A percentile compares a stretch with the other conserved stretches of the same genome.
Evolutionary conservation across 2,888 invertebrate species (phyloP).

Genomic region (Gerris lacustris): DNA sequence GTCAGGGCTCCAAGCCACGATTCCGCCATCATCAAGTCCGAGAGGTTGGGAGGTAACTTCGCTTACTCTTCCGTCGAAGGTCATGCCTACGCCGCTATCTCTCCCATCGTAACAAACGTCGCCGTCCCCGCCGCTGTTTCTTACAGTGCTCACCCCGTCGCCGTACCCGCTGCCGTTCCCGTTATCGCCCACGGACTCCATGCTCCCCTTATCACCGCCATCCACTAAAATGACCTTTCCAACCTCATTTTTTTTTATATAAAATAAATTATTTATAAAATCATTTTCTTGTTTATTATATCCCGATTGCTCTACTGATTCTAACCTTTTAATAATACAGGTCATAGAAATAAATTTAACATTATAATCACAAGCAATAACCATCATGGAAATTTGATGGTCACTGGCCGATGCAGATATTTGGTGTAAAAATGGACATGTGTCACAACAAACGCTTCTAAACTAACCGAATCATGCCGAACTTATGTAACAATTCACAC

Average conservation of each 20-base stretch:
- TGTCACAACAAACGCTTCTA: no score
- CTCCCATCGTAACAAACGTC: constrained; percentile 37
- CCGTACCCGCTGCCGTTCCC: constrained; percentile 22
- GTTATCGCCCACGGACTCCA: constrained; percentile 17
- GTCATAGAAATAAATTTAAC: no score
- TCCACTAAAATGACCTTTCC: neutral
- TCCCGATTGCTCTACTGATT: neutral
- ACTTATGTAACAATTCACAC: no score
- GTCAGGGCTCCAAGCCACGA: constrained; percentile 41
- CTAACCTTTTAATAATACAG: no score
- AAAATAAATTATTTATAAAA: constrained; percentile 1
- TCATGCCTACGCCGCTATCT: constrained; percentile 41
- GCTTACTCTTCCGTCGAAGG: constrained; percentile 44
- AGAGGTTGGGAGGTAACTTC: constrained; percentile 44
- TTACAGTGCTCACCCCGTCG: constrained; percentile 33
- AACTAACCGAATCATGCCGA: no score
- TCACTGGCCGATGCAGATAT: no score
- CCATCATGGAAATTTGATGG: no score
- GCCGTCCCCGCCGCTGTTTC: constrained; percentile 36
- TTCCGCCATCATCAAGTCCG: constrained; percentile 42
- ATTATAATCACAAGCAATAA: no score
- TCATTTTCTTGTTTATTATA: neutral
- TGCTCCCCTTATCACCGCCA: neutral
- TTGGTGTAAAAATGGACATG: no score
- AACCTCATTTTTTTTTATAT: neutral